These are phyloP conservation scores for Temnopleurus reevesii DNA, from an alignment of 53 echinoderm and acorn worm genomes.

Conservation along the genomic window DNA sequence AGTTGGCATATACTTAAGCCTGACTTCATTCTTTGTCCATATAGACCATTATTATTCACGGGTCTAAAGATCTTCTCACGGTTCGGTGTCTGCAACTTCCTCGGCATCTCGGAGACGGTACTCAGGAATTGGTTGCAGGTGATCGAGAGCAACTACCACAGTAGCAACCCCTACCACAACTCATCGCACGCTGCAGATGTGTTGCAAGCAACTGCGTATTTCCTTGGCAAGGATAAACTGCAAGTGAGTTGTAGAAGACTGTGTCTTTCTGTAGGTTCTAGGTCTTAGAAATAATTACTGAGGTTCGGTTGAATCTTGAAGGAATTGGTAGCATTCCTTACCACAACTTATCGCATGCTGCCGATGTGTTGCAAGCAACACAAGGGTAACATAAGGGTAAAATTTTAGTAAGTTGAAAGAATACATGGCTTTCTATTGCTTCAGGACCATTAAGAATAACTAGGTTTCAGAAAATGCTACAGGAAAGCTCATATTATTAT, in stretches of 20 bases:
- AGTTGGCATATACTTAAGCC: background rate
- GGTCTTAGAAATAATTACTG: no score
- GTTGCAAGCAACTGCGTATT: constrained; percentile 91
- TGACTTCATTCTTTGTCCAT: background rate
- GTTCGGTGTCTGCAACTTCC: constrained; percentile 83
- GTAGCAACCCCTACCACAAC: constrained; percentile 97
- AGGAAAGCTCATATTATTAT: no score
- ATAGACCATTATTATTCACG: constrained; percentile 80
- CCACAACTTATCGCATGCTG: constrained; percentile 98
- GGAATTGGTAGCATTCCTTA: constrained; percentile 92
- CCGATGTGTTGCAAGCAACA: constrained; percentile 97
- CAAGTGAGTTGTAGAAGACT: constrained; percentile 63
- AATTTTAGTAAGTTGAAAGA: constrained; percentile 69
- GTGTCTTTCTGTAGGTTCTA: no score
- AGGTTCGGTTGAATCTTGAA: no score
- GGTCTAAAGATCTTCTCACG: constrained; percentile 89
- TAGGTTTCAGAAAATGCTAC: no score
- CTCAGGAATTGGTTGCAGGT: constrained; percentile 95
- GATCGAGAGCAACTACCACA: constrained; percentile 94
- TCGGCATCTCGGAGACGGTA: constrained; percentile 88
- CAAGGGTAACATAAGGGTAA: constrained; percentile 84
- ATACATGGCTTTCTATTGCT: no score
- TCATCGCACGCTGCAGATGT: constrained; percentile 98
- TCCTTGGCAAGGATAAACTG: constrained; percentile 84
- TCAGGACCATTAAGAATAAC: no score